Percentiles rank a stretch among this genome's conserved stretches.
Conservation (phyloP, 1,140 invertebrate species). For the Anoplolepis gracilipes region DNA sequence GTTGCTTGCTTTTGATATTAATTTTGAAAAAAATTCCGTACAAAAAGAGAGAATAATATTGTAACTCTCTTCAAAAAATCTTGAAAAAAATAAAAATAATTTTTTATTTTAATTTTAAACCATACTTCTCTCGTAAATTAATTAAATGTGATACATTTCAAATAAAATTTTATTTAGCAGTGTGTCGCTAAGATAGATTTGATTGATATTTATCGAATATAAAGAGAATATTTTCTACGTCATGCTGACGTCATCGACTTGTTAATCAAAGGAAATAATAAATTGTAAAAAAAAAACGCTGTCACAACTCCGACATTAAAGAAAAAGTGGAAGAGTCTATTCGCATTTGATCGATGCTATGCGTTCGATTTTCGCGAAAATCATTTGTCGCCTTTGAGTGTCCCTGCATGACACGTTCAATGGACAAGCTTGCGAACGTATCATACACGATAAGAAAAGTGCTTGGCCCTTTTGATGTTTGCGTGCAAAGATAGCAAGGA, state of each 20-base stretch:
- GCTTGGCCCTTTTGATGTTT: slow-evolving; percentile 13
- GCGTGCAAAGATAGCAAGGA: slow-evolving; percentile 30
- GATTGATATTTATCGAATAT: not conserved
- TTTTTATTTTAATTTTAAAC: not conserved
- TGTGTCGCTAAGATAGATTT: no score
- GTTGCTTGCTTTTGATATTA: not conserved
- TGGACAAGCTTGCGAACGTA: slow-evolving; percentile 45
- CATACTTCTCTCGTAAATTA: not conserved
- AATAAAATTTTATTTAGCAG: not conserved
- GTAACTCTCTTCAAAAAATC: not conserved
- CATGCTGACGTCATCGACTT: not conserved
- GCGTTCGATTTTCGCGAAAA: slow-evolving; percentile 43
- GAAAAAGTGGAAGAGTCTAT: not conserved
- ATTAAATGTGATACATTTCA: not conserved
- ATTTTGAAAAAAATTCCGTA: not conserved
- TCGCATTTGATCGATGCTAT: slow-evolving; percentile 29
- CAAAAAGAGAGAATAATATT: not conserved
- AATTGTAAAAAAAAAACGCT: not conserved
- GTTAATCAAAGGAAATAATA: slow-evolving; percentile 24
- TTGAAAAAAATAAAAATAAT: not conserved
- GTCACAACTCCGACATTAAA: not conserved
- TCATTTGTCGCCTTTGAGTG: slow-evolving; percentile 53
- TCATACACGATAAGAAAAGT: slow-evolving; percentile 39
- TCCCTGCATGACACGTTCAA: slow-evolving; percentile 23
- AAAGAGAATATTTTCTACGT: not conserved